phyloP scores from a whole-genome alignment of 2,888 invertebrate genomes.

The Ichneumoninae sp. region DNA sequence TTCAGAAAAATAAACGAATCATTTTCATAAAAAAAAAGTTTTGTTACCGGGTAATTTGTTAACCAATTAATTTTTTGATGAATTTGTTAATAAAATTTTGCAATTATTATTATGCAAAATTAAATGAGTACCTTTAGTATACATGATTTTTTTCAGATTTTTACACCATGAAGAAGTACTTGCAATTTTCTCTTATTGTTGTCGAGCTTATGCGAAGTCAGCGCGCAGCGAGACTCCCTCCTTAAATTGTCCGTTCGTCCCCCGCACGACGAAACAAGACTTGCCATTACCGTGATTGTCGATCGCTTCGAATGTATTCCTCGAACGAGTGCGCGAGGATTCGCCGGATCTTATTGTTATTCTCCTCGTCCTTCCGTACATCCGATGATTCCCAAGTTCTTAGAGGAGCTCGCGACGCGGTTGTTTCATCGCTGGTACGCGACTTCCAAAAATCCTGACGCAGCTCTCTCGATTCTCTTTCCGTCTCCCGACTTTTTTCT shows the following conservation, averaged over 20 bases:
- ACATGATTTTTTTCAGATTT: too few relatives aligned
- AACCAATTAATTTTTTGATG: too few relatives aligned
- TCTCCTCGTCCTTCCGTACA: not conserved
- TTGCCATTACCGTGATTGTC: not conserved
- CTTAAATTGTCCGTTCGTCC: not conserved
- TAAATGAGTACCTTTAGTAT: too few relatives aligned
- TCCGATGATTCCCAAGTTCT: not conserved
- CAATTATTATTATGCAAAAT: too few relatives aligned
- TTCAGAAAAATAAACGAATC: too few relatives aligned
- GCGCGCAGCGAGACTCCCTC: too few relatives aligned
- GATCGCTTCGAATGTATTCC: not conserved
- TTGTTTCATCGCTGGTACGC: constrained; percentile 5
- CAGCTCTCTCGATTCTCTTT: not conserved
- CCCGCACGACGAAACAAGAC: not conserved
- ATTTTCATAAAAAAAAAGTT: too few relatives aligned
- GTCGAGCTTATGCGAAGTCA: too few relatives aligned
- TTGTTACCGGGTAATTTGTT: too few relatives aligned
- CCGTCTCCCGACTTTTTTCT: not conserved
- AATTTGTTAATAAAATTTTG: too few relatives aligned
- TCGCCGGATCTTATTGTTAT: not conserved
- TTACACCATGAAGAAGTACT: too few relatives aligned
- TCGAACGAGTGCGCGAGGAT: not conserved
- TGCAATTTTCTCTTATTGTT: too few relatives aligned
- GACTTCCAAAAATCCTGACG: constrained; percentile 11
- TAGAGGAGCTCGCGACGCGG: not conserved